Base-by-base conservation (phyloP, 2,797 vertebrate species). In the Parambassis ranga region DNA sequence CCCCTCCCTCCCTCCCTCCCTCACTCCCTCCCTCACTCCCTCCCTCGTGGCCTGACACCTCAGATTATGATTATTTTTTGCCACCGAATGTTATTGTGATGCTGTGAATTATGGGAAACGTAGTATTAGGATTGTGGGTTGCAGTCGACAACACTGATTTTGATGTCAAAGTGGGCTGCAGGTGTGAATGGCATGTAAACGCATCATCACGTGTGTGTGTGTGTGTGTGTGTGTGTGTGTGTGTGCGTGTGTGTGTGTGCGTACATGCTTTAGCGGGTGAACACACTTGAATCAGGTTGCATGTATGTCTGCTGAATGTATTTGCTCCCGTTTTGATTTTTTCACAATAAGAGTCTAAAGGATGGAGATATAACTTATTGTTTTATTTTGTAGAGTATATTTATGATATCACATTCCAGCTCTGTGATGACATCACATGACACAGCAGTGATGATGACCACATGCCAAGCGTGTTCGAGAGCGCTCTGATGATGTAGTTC, bases 281-380 rank as follows among this genome's bases (percentile, higher is more conserved):
- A 60, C 26, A 58, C 37, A 49, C 59, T 55, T 50, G 43, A 70
- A 69, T 82, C 68, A 72, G 83, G 79, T 77, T 79, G 81, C 71
- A 75, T 79, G 75, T 77, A 27, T 74, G 81, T 84, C 42, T 73
- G 68, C 60, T 72, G 84, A 85, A 82, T 86, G 83, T 83, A 83
- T 81, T 71, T 81, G 61, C 72, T 75, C 27, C 15, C 39, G 38
- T 61, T 69, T 24, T 1, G n/a, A 36, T 57, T 71, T n/a, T 61
- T 68, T 64, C 51, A 63, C 20, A 60, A 36, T 53, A 67, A 62
- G 27, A 71, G 55, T 46, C 36, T 64, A n/a, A n/a, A n/a, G n/a
- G n/a, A n/a, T n/a, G n/a, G n/a, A n/a, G n/a, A n/a, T 33, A 0
- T 60, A 48, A 68, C 75, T 55, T 69, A 61, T 75, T 64, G 53